Base-by-base conservation (phyloP, 2,113 vertebrate genomes). In the Gambusia affinis region DNA sequence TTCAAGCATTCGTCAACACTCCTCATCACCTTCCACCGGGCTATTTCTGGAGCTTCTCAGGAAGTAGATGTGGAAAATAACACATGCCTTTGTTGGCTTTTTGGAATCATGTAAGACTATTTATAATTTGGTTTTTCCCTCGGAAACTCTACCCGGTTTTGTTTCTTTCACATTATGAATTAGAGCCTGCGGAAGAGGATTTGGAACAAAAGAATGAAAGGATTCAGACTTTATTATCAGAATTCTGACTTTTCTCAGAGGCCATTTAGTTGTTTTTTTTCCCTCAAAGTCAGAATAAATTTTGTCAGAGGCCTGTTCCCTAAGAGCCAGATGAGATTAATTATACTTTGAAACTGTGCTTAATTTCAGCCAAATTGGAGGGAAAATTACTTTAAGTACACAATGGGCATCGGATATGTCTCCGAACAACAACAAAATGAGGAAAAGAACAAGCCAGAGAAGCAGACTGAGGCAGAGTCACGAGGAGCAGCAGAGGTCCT, bases 51-150 rank as follows among this genome's bases (percentile, higher is more conserved):
- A 80, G 24, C 47, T 64, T 29, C 37, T 72, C 4, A 39, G 65
- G 35, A 83, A 69, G 37, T 2, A 28, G 12, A 10, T 37, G 27
- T 62, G 73, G 17, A 75, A 78, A 85, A 86, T 78, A 85, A 62
- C 44, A 62, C 44, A 60, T 27, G 0, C 2, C 29, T 60, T 42
- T 80, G 66, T 74, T 67, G 37, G 27, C 37, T 82, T 83, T 70
- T 74, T 72, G 74, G 57, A 76, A 81, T 27, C 65, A 47, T 65
- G 37, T 64, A 37, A 82, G 73, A 17, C 60, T 29, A 15, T 72
- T 44, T 39, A 3, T n/a, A 30, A 28, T 51, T 31, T 37, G 44
- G 1, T 17, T 10, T 44, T 19, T 8, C 15, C 14, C 29, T 8
- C 10, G 8, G 22, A 57, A 4, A 30, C 30, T 7, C 63, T 37